These are phyloP conservation scores for Saturnia japonica DNA, from an alignment of 2,888 invertebrate genomes.

Conservation along the genomic window DNA sequence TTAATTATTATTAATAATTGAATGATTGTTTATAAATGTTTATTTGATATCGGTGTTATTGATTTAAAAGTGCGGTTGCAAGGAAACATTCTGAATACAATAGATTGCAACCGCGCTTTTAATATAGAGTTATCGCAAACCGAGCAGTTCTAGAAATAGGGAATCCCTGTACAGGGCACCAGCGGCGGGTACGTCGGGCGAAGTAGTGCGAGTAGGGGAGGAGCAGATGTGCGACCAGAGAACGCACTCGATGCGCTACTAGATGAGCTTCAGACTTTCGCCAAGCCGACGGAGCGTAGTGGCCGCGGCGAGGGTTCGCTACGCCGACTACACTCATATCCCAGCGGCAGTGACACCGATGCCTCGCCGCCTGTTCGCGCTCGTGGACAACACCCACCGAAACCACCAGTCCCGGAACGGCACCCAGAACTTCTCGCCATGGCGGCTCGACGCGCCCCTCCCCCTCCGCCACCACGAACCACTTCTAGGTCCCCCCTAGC, in stretches of 20 bases:
- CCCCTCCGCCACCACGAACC: conserved; percentile 95
- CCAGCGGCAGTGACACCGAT: conserved; percentile 92
- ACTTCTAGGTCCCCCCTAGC: conserved; percentile 93
- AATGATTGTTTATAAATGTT: conserved; percentile 71
- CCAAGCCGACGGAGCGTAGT: conserved; percentile 83
- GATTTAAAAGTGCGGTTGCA: conserved; percentile 62
- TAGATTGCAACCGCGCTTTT: conserved; percentile 66
- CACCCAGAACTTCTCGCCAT: conserved; percentile 89
- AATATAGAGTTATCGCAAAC: conserved; percentile 53
- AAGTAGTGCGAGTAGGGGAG: conserved; percentile 53
- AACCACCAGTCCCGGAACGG: conserved; percentile 92
- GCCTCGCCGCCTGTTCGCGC: conserved; percentile 88
- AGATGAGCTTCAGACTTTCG: conserved; percentile 95
- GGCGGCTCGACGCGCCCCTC: conserved; percentile 87
- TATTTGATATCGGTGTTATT: conserved; percentile 53
- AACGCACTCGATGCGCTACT: conserved; percentile 98
- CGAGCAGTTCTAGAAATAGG: conserved; percentile 67
- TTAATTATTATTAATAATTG: conserved; percentile 58
- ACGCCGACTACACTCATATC: conserved; percentile 91
- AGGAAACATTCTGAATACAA: conserved; percentile 23
- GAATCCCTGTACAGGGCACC: conserved; percentile 72
- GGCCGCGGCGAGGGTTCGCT: conserved; percentile 78
- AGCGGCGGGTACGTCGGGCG: conserved; percentile 59
- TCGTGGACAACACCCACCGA: conserved; percentile 80
- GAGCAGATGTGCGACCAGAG: conserved; percentile 86